Evolutionary conservation across 2,113 vertebrate species (phyloP), one percentile per base, ranked within the genome.

Genomic region (Capreolus pygargus): DNA sequence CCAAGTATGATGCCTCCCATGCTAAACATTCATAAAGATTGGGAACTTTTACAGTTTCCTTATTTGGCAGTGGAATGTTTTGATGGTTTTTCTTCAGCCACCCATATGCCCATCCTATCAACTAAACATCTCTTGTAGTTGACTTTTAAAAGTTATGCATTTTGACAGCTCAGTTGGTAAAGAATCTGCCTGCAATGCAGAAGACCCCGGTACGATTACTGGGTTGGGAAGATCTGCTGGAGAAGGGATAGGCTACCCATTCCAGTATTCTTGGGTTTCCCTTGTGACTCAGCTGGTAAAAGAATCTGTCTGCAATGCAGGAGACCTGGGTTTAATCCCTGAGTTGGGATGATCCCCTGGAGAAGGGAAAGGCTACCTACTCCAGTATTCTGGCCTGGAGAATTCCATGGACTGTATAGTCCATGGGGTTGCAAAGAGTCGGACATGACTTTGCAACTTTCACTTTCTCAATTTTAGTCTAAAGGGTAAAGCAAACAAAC

Each of bases 201-300:
- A 19, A 70, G 67, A 70, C n/a, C 9, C n/a, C 2, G 0, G 5
- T 70, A 12, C 0, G 0, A 70, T 12, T 19, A 23, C 19, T 39
- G 67, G n/a, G 19, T 70, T 12, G 9, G n/a, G 67, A 70, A 23
- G 67, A 70, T 36, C n/a, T 23, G 19, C n/a, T 70, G 2, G n/a
- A 70, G n/a, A 70, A 70, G 67, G n/a, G n/a, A 70, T 23, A 70
- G 67, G 67, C n/a, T 39, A 70, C 67, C n/a, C 17, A 70, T 10
- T 23, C 67, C n/a, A 12, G n/a, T 23, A 70, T 70, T 70, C 67
- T 70, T 70, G 64, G 55, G n/a, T 5, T 70, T 70, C n/a, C 64
- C n/a, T 11, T 70, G 64, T 70, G 64, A 10, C 19, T 70, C 67
- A 36, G 64, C 64, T 70, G n/a, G n/a, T 21, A 36, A 70, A 36